Evolutionary conservation across 2,888 invertebrate genomes (phyloP).

Genomic region (Agapostemon virescens): DNA sequence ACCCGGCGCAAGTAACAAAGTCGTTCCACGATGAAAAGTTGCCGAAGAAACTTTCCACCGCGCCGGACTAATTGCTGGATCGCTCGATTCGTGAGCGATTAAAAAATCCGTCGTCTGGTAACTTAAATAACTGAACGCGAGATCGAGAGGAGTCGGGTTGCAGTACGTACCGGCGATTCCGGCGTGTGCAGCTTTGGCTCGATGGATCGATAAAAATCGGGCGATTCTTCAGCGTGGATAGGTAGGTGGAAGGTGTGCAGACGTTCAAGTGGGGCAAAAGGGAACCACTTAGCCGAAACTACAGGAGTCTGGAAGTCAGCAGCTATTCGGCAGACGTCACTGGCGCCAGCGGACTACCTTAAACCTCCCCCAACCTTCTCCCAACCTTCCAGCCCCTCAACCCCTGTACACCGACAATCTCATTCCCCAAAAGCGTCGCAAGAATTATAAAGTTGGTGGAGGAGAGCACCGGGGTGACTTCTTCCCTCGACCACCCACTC

Average conservation of each 20-base stretch:
- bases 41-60: neutral
- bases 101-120: neutral
- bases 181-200: neutral
- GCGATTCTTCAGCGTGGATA: constrained; percentile 41
- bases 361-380: constrained; percentile 64
- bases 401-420: constrained; percentile 69
- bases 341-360: constrained; percentile 80
- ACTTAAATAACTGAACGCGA: neutral
- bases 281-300: constrained; percentile 77
- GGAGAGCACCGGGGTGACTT: constrained; percentile 65
- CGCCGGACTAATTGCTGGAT: neutral
- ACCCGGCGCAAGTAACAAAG: neutral
- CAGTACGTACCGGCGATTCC: neutral
- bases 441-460: constrained; percentile 80
- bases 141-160: neutral
- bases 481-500: constrained; percentile 58
- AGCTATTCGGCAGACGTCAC: constrained; percentile 78
- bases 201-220: constrained; percentile 54
- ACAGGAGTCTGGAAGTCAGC: constrained; percentile 77
- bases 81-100: neutral
- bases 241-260: constrained; percentile 62
- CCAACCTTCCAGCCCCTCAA: constrained; percentile 23
- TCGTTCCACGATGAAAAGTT: neutral
- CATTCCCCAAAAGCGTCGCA: constrained; percentile 79
- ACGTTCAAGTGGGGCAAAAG: constrained; percentile 70